Percentiles rank a stretch among this genome's conserved stretches.
Evolutionary conservation across 2,113 vertebrate genomes (phyloP).

Genomic region (Cathartes aura): DNA sequence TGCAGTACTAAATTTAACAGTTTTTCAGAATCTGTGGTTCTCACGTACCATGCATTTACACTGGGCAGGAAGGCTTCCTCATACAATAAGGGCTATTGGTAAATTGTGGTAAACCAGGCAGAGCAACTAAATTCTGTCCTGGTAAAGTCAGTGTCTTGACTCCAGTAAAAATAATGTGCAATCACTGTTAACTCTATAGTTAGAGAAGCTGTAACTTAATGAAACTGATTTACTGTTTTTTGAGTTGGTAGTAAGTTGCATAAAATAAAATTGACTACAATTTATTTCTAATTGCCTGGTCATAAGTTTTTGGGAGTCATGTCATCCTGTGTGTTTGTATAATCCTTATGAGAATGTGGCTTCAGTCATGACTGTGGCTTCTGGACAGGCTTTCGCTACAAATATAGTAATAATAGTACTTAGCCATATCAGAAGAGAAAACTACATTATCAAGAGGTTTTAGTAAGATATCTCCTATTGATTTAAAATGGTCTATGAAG

Average conservation of each 20-base stretch:
- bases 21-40: background rate
- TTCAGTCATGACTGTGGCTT: background rate
- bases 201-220: background rate
- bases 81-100: background rate
- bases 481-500: background rate
- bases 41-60: background rate
- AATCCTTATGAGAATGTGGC: background rate
- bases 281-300: background rate
- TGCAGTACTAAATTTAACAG: background rate
- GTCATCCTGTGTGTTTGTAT: background rate
- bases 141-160: background rate
- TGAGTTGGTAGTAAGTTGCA: background rate
- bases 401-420: background rate
- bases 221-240: background rate
- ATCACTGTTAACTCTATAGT: background rate
- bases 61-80: background rate
- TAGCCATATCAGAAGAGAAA: background rate
- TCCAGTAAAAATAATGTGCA: background rate
- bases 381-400: background rate
- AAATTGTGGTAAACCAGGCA: background rate
- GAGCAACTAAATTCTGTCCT: background rate
- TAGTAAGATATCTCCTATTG: background rate
- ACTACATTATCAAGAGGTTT: background rate
- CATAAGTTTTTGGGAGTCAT: background rate
- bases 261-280: background rate